A percentile compares a stretch with the other conserved stretches of the same genome.
These are phyloP conservation scores for Willisornis vidua DNA, from an alignment of 2,113 vertebrate genomes.

Conservation along the genomic window DNA sequence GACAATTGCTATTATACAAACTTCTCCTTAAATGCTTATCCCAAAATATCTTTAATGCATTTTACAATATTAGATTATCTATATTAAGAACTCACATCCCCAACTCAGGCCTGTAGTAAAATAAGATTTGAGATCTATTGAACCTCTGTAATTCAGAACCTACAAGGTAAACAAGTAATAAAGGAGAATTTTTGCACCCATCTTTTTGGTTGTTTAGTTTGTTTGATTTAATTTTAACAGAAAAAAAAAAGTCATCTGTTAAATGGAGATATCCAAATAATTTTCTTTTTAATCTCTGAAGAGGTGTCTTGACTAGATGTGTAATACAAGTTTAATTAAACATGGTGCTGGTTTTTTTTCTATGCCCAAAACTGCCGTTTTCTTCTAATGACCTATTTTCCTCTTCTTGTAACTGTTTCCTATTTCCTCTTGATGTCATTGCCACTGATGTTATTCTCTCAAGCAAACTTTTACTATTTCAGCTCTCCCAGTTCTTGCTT, in stretches of 20 bases:
- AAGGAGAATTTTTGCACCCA: neutral
- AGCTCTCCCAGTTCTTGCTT: neutral
- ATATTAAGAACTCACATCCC: neutral
- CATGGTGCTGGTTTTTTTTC: neutral
- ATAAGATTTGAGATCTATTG: neutral
- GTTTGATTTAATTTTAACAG: neutral
- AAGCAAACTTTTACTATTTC: constrained; percentile 34
- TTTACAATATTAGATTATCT: constrained; percentile 9
- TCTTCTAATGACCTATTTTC: constrained; percentile 22
- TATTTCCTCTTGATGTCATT: constrained; percentile 16
- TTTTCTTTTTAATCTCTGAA: neutral
- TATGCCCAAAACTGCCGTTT: neutral
- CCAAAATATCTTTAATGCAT: neutral
- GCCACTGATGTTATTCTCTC: constrained; percentile 15
- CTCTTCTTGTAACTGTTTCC: neutral
- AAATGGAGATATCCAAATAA: neutral
- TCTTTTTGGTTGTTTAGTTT: neutral
- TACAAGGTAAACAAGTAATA: neutral
- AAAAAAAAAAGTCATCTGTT: neutral
- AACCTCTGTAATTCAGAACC: neutral
- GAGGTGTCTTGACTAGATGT: neutral
- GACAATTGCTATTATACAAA: constrained; percentile 1
- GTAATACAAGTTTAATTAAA: constrained; percentile 1
- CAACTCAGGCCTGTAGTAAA: neutral
- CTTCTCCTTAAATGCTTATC: neutral